phyloP scores from a whole-genome alignment of 2,797 vertebrate genomes.

The Onychomys torridus region DNA sequence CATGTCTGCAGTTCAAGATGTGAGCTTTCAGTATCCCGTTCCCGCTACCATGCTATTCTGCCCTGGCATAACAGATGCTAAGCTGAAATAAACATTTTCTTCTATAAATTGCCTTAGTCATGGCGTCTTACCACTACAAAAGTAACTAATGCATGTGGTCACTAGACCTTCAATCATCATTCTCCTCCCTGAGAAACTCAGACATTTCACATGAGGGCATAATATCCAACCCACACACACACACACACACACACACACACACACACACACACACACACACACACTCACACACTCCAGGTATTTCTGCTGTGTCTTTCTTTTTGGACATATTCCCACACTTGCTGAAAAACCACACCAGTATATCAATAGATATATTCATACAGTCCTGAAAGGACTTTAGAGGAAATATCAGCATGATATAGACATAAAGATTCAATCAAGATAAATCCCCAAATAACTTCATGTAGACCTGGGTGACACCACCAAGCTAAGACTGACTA shows the following conservation, averaged over 20 bases:
- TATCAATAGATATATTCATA: not conserved
- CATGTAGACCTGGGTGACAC: not conserved
- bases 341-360: not conserved
- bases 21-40: too few relatives aligned
- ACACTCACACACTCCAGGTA: not conserved
- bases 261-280: not conserved
- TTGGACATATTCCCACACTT: not conserved
- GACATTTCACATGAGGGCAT: not conserved
- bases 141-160: not conserved
- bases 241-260: not conserved
- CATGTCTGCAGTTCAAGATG: not conserved
- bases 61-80: not conserved
- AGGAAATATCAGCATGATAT: not conserved
- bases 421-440: not conserved
- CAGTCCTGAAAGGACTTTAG: not conserved
- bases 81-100: not conserved
- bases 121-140: not conserved
- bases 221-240: not conserved
- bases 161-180: too few relatives aligned
- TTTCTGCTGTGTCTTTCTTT: not conserved
- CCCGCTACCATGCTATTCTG: not conserved
- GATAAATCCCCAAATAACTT: not conserved
- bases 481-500: not conserved
- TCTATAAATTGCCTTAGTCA: not conserved
- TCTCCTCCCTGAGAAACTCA: not conserved